Base-by-base conservation (phyloP, 2,888 invertebrate genomes). In the Drosophila anomalata region DNA sequence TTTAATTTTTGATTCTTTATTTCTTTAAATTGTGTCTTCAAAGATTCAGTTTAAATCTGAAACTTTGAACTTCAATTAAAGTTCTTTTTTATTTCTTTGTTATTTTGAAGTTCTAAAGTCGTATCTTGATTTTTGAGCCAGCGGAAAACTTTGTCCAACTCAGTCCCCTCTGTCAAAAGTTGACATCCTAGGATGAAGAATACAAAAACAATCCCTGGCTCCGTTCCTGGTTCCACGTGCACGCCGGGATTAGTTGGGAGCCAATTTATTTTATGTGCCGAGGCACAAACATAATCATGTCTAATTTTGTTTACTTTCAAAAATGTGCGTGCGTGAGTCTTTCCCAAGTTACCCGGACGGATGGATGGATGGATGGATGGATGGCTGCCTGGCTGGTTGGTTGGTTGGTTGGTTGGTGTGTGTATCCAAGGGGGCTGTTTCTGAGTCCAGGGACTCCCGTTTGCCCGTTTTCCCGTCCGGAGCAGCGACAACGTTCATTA, bases 241-340 rank as follows among this genome's bases (percentile, higher is more conserved):
- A 72, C 63, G 62, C 65, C 72, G 80, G 83, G 83, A 87, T 85
- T 85, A 83, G 85, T 87, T 80, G 72, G 85, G 75, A 87, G 85
- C 86, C 87, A 85, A 85, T 85, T 85, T 85, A 87, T 85, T 85
- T 85, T 84, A 88, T 88, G 87, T 75, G 82, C 77, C 76, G 60
- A 76, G 76, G 75, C 84, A 84, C 87, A 87, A 88, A 88, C 84
- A 87, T 87, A 84, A 86, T 87, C 86, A 86, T 83, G 75, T 86
- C 86, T 86, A 86, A 86, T 86, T 87, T 86, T 88, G 89, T 86
- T 87, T 88, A 86, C 80, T 82, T 84, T 78, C 82, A 78, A 87
- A 85, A 87, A 85, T 78, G 81, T 79, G 83, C 74, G 83, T 85
- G 86, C 80, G 75, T 77, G 78, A 71, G 77, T 78, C 69, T 76